Conservation (phyloP, 1,140 invertebrate genomes). For the Lucilia sericata region DNA sequence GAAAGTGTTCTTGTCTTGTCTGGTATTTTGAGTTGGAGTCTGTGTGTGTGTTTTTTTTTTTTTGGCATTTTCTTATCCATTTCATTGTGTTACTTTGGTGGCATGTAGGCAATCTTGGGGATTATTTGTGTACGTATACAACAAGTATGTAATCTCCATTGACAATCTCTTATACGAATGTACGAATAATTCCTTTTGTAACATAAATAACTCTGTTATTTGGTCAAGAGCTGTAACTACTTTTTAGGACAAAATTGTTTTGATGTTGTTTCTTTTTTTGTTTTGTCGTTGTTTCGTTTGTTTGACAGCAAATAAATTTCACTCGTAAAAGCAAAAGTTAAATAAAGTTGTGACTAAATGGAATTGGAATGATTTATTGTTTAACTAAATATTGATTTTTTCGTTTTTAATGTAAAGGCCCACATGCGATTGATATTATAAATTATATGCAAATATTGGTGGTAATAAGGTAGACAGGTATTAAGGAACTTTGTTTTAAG, state of each 20-base stretch:
- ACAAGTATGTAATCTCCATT: constrained; percentile 13
- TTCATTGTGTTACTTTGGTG: constrained; percentile 3
- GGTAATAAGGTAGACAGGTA: no score
- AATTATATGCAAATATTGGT: no score
- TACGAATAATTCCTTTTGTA: constrained; percentile 28
- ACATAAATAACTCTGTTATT: neutral
- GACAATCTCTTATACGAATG: constrained; percentile 22
- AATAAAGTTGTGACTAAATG: neutral
- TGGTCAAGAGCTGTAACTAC: constrained; percentile 37
- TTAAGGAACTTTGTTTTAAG: no score
- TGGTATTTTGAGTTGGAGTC: constrained; percentile 31
- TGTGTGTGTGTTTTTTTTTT: neutral
- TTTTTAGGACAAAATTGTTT: constrained; percentile 39
- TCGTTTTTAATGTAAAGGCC: no score
- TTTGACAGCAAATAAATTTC: neutral
- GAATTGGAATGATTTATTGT: neutral
- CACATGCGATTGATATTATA: no score
- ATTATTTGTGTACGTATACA: constrained; percentile 17
- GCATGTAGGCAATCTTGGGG: constrained; percentile 35
- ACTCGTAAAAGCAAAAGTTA: constrained; percentile 9
- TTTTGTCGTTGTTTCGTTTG: neutral
- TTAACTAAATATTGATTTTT: neutral
- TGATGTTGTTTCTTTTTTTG: neutral
- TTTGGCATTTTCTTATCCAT: neutral
- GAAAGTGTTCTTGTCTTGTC: constrained; percentile 44